Percentiles rank a stretch among this genome's conserved stretches.
phyloP scores from a whole-genome alignment of 1,140 invertebrate genomes.

The Triops longicaudatus region DNA sequence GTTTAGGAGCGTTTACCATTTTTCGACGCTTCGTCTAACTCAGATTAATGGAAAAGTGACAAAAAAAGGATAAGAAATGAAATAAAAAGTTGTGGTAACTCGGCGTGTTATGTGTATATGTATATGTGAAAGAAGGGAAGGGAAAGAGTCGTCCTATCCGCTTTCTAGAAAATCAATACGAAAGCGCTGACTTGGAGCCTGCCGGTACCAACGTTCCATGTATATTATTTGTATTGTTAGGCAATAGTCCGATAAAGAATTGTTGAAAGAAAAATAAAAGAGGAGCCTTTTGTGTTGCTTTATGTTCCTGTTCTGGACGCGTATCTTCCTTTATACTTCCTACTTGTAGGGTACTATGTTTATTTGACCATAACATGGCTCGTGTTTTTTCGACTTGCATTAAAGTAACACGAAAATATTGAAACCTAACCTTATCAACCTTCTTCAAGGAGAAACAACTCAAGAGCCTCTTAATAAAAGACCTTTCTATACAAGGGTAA shows the following conservation, averaged over 20 bases:
- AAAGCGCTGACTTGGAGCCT: conserved; percentile 8
- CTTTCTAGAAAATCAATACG: conserved; percentile 12
- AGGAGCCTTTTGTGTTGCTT: not conserved
- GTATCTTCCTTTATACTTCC: not conserved
- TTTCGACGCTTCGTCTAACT: not conserved
- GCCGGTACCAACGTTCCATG: conserved; percentile 1
- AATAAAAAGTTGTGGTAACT: not conserved
- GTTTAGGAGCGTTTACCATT: not conserved
- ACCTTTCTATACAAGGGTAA: too few species aligned
- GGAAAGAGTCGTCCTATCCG: not conserved
- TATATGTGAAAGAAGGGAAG: not conserved
- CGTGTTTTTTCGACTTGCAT: too few species aligned
- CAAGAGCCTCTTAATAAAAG: too few species aligned
- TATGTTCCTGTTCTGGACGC: not conserved
- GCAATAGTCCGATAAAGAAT: not conserved
- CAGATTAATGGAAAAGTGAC: not conserved
- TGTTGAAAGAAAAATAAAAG: not conserved
- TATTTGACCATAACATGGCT: too few species aligned
- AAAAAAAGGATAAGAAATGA: not conserved
- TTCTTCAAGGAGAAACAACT: too few species aligned
- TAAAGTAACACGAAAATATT: too few species aligned
- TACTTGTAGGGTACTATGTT: too few species aligned
- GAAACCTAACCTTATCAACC: too few species aligned
- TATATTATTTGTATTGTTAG: conserved; percentile 9
- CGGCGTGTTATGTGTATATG: not conserved